Evolutionary conservation across 2,888 invertebrate species (phyloP), one percentile per base, ranked within the genome.

Genomic region (Galeruca laticollis): DNA sequence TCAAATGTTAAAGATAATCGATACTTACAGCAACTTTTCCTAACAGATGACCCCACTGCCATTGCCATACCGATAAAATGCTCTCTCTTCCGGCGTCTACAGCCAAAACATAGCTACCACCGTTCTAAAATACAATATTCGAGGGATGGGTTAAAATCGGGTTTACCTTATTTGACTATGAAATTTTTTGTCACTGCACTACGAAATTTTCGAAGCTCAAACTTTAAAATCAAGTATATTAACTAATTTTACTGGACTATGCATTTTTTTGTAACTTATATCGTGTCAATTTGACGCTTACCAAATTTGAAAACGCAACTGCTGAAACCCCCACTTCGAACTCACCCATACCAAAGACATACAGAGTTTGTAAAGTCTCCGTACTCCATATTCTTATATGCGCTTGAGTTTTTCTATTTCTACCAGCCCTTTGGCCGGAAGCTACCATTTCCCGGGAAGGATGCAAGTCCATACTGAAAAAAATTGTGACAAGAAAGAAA

Each of bases 341-440:
- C 84, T 95, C 95, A 0, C 95, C 95, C 92, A 95, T 94, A 4
- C 97, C 96, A 82, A 97, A 94, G 33, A 96, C 94, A 82, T 95
- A 94, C 49, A 95, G 87, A 0, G 96, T 97, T 84, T 94, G 94
- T 75, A 97, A 85, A 0, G 95, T 94, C 84, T 94, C 94, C 0
- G 95, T 94, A 82, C 96, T 94, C 97, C 97, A 97, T 77, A 97
- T 94, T 68, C 96, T 89, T 18, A 97, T 94, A 82, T 96, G 96
- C 0, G 95, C 94, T 83, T 95, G 94, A 10, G 94, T 94, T 74
- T 95, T 93, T 49, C 94, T 87, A 79, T 94, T 94, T 72, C 94
- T 89, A 0, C 95, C 94, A 0, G 93, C 94, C 80, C 91, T 90
- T 85, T 97, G 97, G 0, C 96, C 97, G 0, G 96, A 96, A 2